Base-by-base conservation (phyloP, 2,113 vertebrate species). In the Osmerus eperlanus region DNA sequence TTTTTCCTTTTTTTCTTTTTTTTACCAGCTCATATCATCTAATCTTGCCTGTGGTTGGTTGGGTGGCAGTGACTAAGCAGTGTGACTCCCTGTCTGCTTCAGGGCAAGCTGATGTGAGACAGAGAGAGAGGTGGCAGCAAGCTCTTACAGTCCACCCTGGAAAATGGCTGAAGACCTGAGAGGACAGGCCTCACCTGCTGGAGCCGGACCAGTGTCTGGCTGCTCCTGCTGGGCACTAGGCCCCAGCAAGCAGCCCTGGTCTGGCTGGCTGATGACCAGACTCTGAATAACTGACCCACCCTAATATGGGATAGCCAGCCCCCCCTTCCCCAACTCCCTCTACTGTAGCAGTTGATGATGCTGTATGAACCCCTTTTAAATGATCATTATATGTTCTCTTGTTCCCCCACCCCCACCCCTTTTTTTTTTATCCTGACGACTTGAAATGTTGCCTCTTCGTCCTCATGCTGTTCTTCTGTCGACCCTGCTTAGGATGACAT, bases 21-120 rank as follows among this genome's bases (percentile, higher is more conserved):
- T 90, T 93, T 25, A 90, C 7, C 32, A 32, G 4, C 25, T 32
- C 62, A 41, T 64, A 7, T 32, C 32, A 64, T 64, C 32, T 64
- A 64, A 41, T 64, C 62, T 32, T 64, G 29, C 8, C 61, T 64
- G 16, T 64, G 23, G 25, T 64, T 36, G 28, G 29, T 16, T 47
- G 41, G 28, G 62, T 64, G 28, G 25, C 16, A 18, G 28, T 64
- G 95, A 96, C 95, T 97, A 95, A 96, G 94, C 94, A 94, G 94
- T 96, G 93, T 96, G 94, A 95, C 95, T 97, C 95, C 95, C 95
- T 97, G 95, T 96, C 94, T 97, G 95, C 95, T 96, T 96, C 96
- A 96, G 95, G 95, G 95, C 93, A 92, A 95, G 94, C 95, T 95
- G 23, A 56, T 16, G 55, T 56, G 55, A 47, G 41, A 47, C 41